A percentile compares a stretch with the other conserved stretches of the same genome.
Conservation (phyloP, 2,888 invertebrate genomes). For the Drosophila ezoana region DNA sequence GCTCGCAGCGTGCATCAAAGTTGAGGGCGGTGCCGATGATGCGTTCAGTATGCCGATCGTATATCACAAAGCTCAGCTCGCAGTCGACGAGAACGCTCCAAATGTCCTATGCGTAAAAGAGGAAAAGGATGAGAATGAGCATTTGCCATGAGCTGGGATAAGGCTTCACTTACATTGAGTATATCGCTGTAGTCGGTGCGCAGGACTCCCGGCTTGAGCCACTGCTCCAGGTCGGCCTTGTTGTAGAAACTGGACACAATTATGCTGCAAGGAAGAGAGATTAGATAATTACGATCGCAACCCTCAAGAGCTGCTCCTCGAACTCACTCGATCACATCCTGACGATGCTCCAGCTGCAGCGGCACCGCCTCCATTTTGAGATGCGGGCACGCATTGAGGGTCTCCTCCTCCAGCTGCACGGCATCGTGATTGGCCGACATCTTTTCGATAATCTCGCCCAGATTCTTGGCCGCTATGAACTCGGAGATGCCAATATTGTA, state of each 20-base stretch:
- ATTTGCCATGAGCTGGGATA: no score
- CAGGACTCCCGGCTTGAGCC: conserved; percentile 89
- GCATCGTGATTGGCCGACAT: conserved; percentile 84
- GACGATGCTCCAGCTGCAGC: conserved; percentile 86
- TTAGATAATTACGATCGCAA: neutral
- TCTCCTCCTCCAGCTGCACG: conserved; percentile 80
- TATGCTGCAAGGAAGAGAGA: conserved; percentile 86
- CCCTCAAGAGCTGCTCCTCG: neutral
- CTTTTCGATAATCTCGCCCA: conserved; percentile 89
- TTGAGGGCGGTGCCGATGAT: conserved; percentile 90
- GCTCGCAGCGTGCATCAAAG: conserved; percentile 93
- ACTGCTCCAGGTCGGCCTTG: conserved; percentile 94
- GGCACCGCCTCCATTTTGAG: conserved; percentile 82
- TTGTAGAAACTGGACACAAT: conserved; percentile 93
- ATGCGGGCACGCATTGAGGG: conserved; percentile 78
- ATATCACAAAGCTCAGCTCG: conserved; percentile 90
- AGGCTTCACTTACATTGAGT: conserved; percentile 85
- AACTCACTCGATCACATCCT: conserved; percentile 90
- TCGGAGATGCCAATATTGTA: conserved; percentile 93
- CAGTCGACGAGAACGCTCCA: conserved; percentile 90
- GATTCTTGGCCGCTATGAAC: conserved; percentile 90
- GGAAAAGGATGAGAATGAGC: neutral
- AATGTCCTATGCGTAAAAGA: conserved; percentile 84
- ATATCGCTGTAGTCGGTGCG: conserved; percentile 89
- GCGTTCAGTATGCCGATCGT: conserved; percentile 86